Base-by-base conservation (phyloP, 2,888 invertebrate genomes). In the Anarsia innoxiella region DNA sequence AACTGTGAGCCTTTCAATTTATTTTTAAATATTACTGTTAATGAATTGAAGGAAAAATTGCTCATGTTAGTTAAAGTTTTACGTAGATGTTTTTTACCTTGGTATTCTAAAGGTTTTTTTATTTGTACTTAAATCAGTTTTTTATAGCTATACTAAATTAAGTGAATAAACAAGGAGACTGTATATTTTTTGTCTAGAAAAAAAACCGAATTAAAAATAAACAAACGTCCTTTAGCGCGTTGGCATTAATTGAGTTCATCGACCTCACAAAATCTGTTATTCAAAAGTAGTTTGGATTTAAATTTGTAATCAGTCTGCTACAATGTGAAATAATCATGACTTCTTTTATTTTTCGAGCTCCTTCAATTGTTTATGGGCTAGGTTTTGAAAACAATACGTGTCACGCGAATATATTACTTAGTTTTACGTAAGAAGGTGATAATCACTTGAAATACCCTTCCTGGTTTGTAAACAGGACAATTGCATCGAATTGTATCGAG, bases 201-300 rank as follows among this genome's bases (percentile, higher is more conserved):
- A n/a, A 26, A 10, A n/a, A 11, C 10, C 23, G 8, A 19, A 19
- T 19, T 31, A 19, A 51, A 56, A 53, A 56, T 53, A 56, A 52
- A 53, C 52, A 41, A 38, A 32, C 14, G 27, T 31, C 29, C 36
- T 31, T 26, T 37, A 27, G 11, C 13, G 23, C 27, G 15, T 40
- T 33, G 33, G 53, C 49, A 57, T 60, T 56, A 46, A 53, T 62
- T 55, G 54, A 53, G 73, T 65, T 59, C 73, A 56, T 51, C 49
- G 72, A 55, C 62, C 73, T 49, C 50, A 47, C 40, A 40, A 59
- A 62, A 60, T 65, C 45, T 54, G 46, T 64, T 60, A 60, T 60
- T 62, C 56, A 57, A 48, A 56, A 46, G 49, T 51, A 54, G 53
- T 32, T 44, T 45, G 40, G 50, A 52, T 56, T 54, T 48, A 46